Percentiles rank a stretch among this genome's conserved stretches.
These are phyloP conservation scores for Drosophila tani DNA, from an alignment of 1,140 invertebrate genomes.

Conservation along the genomic window DNA sequence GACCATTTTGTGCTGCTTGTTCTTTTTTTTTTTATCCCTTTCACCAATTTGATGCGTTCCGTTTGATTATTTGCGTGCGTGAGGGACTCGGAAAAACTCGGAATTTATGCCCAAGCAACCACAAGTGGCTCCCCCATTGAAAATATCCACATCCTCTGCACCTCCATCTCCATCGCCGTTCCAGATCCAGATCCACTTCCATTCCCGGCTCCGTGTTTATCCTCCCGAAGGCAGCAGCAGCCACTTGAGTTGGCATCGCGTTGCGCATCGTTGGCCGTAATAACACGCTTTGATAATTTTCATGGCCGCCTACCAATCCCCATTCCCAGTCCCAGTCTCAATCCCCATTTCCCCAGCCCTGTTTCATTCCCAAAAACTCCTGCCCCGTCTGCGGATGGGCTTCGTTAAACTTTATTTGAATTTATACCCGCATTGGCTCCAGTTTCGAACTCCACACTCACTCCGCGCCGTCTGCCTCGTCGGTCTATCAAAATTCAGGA, in stretches of 20 bases:
- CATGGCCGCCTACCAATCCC: conserved; percentile 72
- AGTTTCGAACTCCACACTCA: conserved; percentile 63
- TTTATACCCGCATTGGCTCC: conserved; percentile 69
- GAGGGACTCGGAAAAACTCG: conserved; percentile 43
- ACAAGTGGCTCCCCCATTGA: conserved; percentile 61
- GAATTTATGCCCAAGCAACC: conserved; percentile 66
- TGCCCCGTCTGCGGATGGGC: conserved; percentile 60
- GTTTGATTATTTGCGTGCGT: conserved; percentile 81
- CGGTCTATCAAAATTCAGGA: conserved; percentile 58
- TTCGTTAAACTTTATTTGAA: conserved; percentile 83
- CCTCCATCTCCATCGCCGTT: conserved; percentile 12
- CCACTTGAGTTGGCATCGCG: conserved; percentile 62
- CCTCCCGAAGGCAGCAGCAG: conserved; percentile 44
- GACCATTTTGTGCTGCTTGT: conserved; percentile 57
- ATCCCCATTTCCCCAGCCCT: conserved; percentile 25
- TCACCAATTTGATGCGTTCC: conserved; percentile 79
- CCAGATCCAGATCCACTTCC: conserved; percentile 6
- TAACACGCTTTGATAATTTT: conserved; percentile 85
- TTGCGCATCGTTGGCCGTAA: conserved; percentile 75
- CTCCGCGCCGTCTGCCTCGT: neutral
- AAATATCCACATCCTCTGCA: conserved; percentile 35
- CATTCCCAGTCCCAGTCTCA: conserved; percentile 25
- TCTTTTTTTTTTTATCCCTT: conserved; percentile 67
- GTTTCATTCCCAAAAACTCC: conserved; percentile 15
- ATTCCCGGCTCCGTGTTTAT: conserved; percentile 24